Evolutionary conservation across 2,888 invertebrate genomes (phyloP).

Genomic region (Drosophila algonquin): DNA sequence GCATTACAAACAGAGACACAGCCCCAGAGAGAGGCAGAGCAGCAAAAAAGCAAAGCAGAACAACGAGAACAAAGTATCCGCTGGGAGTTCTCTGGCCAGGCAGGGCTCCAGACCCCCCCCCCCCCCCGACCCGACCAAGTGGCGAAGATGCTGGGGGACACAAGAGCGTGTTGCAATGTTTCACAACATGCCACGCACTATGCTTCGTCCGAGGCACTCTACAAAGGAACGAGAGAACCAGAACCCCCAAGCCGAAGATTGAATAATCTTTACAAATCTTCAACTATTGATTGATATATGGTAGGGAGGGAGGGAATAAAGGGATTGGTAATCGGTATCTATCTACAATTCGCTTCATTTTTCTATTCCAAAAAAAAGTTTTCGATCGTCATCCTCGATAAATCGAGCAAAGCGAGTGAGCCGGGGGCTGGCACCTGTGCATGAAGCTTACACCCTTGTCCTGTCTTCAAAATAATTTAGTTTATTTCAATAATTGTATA

Average conservation of each 20-base stretch:
- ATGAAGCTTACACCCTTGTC: too few species aligned
- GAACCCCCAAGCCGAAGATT: conserved; percentile 18
- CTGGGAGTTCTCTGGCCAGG: conserved; percentile 20
- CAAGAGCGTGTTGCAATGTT: conserved; percentile 48
- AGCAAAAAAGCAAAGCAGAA: conserved; percentile 16
- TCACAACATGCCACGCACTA: conserved; percentile 71
- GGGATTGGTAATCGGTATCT: too few species aligned
- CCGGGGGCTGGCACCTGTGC: too few species aligned
- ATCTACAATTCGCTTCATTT: too few species aligned
- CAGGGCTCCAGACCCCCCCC: background rate
- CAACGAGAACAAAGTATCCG: conserved; percentile 13
- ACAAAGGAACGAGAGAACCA: background rate
- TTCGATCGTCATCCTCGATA: too few species aligned
- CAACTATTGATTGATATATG: too few species aligned
- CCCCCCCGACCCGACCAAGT: conserved; percentile 10
- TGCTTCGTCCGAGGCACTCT: conserved; percentile 20
- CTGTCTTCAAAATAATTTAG: too few species aligned
- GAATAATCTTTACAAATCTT: background rate
- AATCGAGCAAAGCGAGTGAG: too few species aligned
- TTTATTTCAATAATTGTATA: too few species aligned
- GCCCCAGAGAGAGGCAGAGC: conserved; percentile 29
- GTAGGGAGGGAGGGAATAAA: too few species aligned
- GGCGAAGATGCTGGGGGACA: conserved; percentile 39
- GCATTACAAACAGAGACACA: conserved; percentile 76
- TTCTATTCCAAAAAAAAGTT: too few species aligned